Evolutionary conservation across 1,140 invertebrate genomes (phyloP), one percentile per base, ranked within the genome.

Genomic region (Heliconius hermathena): DNA sequence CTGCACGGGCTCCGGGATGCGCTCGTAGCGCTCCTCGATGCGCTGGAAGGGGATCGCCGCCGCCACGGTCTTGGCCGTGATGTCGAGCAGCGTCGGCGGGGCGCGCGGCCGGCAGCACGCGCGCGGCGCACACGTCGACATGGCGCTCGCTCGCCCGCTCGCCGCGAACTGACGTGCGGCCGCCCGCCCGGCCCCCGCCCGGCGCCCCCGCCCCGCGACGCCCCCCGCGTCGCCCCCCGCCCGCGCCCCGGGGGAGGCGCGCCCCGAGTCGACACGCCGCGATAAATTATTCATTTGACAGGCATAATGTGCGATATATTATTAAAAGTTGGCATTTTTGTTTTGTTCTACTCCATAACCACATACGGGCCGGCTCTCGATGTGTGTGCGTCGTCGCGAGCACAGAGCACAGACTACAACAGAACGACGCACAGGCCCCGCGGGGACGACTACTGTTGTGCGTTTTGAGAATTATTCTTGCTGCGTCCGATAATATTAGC

Each of bases 1-100:
- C 93, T 98, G 98, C 87, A 98, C 97, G 80, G 97, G 97, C 94
- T 98, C 97, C 60, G 97, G 97, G 90, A 98, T 98, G 83, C 97
- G 96, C 87, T 97, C 97, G 93, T 97, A 98, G 82, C 97, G 96
- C 93, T 98, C 97, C 95, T 98, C 97, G 91, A 98, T 97, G 83
- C 96, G 95, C 94, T 98, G 97, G 95, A 98, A 98, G 73, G 97
- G 97, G 79, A 98, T 97, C 88, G 97, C 96, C 91, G 97, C 96
- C 84, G 97, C 98, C 77, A 98, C 98, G 84, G 97, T 96, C 95
- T 97, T 97, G 82, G 97, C 97, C 90, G 97, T 96, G 83, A 98
- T 97, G 95, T 98, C 97, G 83, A 98, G 95, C 83, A 98, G 95
- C 72, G 97, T 94, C 94, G 96, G 95, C 84, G 96, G 96, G 90